A percentile compares a stretch with the other conserved stretches of the same genome.
Evolutionary conservation across 2,888 invertebrate species (phyloP).

Genomic region (Hipparchia semele): DNA sequence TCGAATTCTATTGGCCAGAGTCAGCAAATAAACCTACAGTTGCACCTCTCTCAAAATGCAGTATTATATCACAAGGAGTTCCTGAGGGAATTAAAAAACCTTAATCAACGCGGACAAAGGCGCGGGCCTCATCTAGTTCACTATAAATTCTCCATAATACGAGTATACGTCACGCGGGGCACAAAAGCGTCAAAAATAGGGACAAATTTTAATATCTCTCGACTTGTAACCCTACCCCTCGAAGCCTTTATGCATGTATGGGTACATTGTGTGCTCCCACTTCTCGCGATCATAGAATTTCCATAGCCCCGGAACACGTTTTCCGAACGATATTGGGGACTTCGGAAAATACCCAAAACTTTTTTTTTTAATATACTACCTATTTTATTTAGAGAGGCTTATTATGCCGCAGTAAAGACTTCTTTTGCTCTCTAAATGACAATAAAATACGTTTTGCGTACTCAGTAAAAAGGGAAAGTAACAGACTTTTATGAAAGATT

Average conservation of each 20-base stretch:
- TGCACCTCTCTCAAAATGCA: no score
- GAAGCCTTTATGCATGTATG: constrained; percentile 32
- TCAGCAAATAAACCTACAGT: no score
- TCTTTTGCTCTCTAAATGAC: neutral
- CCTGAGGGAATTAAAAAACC: neutral
- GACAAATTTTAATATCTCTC: constrained; percentile 33
- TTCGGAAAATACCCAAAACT: constrained; percentile 31
- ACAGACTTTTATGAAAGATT: neutral
- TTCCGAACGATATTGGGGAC: constrained; percentile 39
- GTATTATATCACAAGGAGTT: no score
- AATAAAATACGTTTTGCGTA: neutral
- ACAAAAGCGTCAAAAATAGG: constrained; percentile 19
- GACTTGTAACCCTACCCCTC: constrained; percentile 19
- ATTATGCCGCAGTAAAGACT: neutral
- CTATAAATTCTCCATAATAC: neutral
- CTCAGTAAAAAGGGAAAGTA: neutral
- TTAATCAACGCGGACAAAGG: neutral
- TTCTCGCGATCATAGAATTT: constrained; percentile 42
- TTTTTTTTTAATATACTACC: constrained; percentile 18
- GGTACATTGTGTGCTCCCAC: constrained; percentile 34
- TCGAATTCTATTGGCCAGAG: no score
- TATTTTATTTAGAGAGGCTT: constrained; percentile 19
- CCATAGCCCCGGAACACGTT: constrained; percentile 41
- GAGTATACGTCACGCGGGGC: neutral
- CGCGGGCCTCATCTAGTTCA: neutral